Conservation (phyloP, 92 coral and sea anemone species). For the Porites divaricata region DNA sequence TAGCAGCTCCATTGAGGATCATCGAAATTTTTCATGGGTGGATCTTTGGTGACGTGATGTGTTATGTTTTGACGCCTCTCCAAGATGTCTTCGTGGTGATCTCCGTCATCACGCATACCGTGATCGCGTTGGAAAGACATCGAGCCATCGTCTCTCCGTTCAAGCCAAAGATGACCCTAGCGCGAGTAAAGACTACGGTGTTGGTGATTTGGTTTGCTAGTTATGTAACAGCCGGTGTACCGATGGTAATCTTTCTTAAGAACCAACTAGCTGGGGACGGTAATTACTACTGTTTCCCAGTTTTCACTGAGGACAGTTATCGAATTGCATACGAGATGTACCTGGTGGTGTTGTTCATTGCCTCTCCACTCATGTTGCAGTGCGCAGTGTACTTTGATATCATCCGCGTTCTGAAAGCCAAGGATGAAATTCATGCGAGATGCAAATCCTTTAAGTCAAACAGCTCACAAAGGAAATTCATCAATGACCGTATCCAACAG, state of each 20-base stretch:
- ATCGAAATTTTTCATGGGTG: slow-evolving; percentile 63
- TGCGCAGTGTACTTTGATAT: slow-evolving; percentile 62
- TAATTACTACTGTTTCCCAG: slow-evolving; percentile 29
- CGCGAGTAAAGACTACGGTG: slow-evolving; percentile 49
- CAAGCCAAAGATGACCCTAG: slow-evolving; percentile 57
- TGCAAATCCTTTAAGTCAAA: slow-evolving; percentile 30
- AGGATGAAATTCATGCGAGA: slow-evolving; percentile 48
- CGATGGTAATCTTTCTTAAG: slow-evolving; percentile 48
- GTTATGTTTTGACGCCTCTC: slow-evolving; percentile 49
- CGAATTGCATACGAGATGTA: slow-evolving; percentile 55
- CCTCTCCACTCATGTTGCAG: slow-evolving; percentile 63
- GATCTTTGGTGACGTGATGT: slow-evolving; percentile 68
- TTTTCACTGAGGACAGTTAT: slow-evolving; percentile 28
- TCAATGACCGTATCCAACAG: slow-evolving; percentile 16
- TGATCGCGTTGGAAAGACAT: slow-evolving; percentile 75
- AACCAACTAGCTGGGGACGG: background rate
- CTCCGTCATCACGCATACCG: slow-evolving; percentile 73
- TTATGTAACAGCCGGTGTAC: slow-evolving; percentile 56
- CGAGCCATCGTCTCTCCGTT: slow-evolving; percentile 77
- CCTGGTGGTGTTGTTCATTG: slow-evolving; percentile 66
- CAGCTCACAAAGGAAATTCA: slow-evolving; percentile 41
- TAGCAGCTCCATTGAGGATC: slow-evolving; percentile 70
- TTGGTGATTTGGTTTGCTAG: slow-evolving; percentile 65
- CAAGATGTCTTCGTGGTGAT: slow-evolving; percentile 75
- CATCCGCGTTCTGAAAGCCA: slow-evolving; percentile 57